Evolutionary conservation across 1,140 invertebrate genomes (phyloP).

Genomic region (Hirudo medicinalis): DNA sequence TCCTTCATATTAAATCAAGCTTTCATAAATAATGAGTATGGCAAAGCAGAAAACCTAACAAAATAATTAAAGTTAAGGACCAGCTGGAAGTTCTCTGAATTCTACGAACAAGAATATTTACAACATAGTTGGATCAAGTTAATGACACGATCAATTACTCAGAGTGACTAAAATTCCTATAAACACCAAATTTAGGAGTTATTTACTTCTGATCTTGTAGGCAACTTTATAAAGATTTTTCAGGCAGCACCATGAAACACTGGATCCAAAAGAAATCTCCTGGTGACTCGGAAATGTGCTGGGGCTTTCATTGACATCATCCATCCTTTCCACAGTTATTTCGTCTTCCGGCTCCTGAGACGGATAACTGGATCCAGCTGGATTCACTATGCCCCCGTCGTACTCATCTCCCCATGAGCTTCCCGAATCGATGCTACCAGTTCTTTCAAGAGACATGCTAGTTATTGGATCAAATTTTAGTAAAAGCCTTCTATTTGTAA

Average conservation of each 20-base stretch:
- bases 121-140: background rate
- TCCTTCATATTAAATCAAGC: no score
- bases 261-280: background rate
- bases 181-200: no score
- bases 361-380: background rate
- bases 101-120: background rate
- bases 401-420: background rate
- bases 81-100: background rate
- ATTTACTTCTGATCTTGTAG: no score
- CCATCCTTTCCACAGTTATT: conserved; percentile 3
- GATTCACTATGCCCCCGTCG: background rate
- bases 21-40: no score
- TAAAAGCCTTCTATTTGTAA: no score
- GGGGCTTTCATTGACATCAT: background rate
- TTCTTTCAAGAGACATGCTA: background rate
- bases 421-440: background rate
- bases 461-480: no score
- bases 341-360: background rate
- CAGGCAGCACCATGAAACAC: conserved; percentile 1
- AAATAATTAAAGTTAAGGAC: background rate
- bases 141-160: background rate
- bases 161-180: no score
- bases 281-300: background rate
- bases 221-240: background rate
- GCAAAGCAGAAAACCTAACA: no score